Evolutionary conservation across 1,140 invertebrate genomes (phyloP).

Genomic region (Hycleus phaleratus): DNA sequence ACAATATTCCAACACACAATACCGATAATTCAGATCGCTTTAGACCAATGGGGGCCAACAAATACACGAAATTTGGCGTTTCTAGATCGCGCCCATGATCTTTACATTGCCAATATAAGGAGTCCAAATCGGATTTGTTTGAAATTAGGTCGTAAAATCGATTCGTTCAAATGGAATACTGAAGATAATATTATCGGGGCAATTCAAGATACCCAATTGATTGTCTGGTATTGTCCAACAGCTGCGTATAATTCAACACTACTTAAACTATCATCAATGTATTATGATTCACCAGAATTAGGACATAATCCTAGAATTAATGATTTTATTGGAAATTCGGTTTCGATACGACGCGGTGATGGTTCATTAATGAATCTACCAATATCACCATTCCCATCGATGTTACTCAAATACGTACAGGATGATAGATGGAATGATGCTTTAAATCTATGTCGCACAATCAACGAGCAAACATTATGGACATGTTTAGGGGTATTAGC

Average conservation of each 20-base stretch:
- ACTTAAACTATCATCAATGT: constrained; percentile 43
- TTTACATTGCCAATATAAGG: constrained; percentile 65
- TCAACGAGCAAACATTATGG: constrained; percentile 81
- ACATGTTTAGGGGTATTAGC: constrained; percentile 82
- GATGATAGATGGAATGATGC: constrained; percentile 67
- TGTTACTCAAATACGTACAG: constrained; percentile 46
- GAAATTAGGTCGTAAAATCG: constrained; percentile 64
- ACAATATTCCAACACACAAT: constrained; percentile 53
- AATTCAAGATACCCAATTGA: constrained; percentile 71
- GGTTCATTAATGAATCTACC: constrained; percentile 49
- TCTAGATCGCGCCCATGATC: constrained; percentile 73
- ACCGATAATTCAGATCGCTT: constrained; percentile 61
- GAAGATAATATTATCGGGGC: constrained; percentile 77
- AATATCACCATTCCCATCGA: constrained; percentile 46
- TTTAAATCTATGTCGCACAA: constrained; percentile 65
- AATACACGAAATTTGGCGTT: constrained; percentile 56
- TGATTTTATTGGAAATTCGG: constrained; percentile 70
- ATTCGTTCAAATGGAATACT: constrained; percentile 74
- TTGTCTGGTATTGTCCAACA: constrained; percentile 81
- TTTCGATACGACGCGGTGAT: constrained; percentile 50
- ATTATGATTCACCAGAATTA: constrained; percentile 55
- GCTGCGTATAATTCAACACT: constrained; percentile 68
- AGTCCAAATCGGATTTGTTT: constrained; percentile 57
- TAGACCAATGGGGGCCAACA: constrained; percentile 69
- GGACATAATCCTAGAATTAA: constrained; percentile 70